phyloP scores from a whole-genome alignment of 2,888 invertebrate species.

The Acronicta psi region DNA sequence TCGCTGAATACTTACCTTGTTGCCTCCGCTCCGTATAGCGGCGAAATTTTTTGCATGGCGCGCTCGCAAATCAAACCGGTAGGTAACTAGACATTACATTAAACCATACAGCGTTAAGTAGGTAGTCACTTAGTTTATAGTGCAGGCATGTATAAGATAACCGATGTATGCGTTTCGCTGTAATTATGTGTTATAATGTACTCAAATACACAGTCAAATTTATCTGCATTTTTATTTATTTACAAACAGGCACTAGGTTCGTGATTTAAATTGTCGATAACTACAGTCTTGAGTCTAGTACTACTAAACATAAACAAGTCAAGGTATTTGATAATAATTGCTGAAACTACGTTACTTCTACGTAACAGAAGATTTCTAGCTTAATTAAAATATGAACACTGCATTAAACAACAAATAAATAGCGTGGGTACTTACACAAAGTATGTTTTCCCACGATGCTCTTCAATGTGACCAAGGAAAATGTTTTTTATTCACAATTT shows the following conservation, averaged over 20 bases:
- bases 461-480: conserved; percentile 67
- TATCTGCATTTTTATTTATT: conserved; percentile 22
- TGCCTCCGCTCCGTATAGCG: conserved; percentile 73
- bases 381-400: conserved; percentile 8
- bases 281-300: no score
- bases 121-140: conserved; percentile 35
- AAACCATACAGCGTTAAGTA: conserved; percentile 54
- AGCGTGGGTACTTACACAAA: conserved; percentile 69
- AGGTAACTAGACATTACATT: conserved; percentile 70
- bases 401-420: conserved; percentile 45
- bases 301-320: conserved; percentile 13
- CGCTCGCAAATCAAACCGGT: conserved; percentile 85
- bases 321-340: conserved; percentile 1
- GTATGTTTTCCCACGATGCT: conserved; percentile 76
- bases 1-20: conserved; percentile 63
- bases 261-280: not conserved
- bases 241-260: conserved; percentile 2
- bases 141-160: conserved; percentile 30
- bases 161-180: conserved; percentile 14
- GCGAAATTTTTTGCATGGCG: conserved; percentile 84
- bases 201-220: conserved; percentile 2
- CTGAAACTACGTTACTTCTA: conserved; percentile 4
- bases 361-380: conserved; percentile 4
- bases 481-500: conserved; percentile 65
- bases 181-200: conserved; percentile 7